Percentiles rank a stretch among this genome's conserved stretches.
Evolutionary conservation across 2,888 invertebrate species (phyloP).

Genomic region (Fragum fragum): DNA sequence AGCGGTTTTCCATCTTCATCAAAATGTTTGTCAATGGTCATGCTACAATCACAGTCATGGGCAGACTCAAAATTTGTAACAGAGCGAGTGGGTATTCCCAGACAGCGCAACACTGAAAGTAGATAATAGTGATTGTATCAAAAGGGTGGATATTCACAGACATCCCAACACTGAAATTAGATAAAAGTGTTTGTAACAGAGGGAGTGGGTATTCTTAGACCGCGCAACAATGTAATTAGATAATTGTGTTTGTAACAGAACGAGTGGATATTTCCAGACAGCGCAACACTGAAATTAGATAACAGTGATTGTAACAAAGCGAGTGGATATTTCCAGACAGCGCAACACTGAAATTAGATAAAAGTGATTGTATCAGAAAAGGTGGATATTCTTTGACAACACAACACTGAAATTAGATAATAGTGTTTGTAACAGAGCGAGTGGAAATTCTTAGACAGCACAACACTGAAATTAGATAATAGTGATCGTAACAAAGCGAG

Average conservation of each 20-base stretch:
- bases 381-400: slow-evolving; percentile 80
- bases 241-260: too few species aligned
- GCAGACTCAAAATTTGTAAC: slow-evolving; percentile 85
- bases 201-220: too few species aligned
- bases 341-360: slow-evolving; percentile 75
- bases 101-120: slow-evolving; percentile 74
- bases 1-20: slow-evolving; percentile 89
- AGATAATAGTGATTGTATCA: slow-evolving; percentile 48
- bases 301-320: slow-evolving; percentile 76
- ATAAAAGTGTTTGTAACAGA: too few species aligned
- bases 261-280: too few species aligned
- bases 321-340: slow-evolving; percentile 81
- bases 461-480: too few species aligned
- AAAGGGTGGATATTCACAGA: slow-evolving; percentile 81
- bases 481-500: slow-evolving; percentile 80
- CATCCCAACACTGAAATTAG: slow-evolving; percentile 73
- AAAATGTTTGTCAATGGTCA: slow-evolving; percentile 83
- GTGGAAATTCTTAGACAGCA: too few species aligned
- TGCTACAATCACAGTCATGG: slow-evolving; percentile 82
- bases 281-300: too few species aligned
- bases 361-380: slow-evolving; percentile 60
- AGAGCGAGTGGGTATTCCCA: slow-evolving; percentile 83
- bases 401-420: slow-evolving; percentile 35
- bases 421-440: too few species aligned
- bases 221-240: too few species aligned